A percentile compares a stretch with the other conserved stretches of the same genome.
These are phyloP conservation scores for Misgurnus anguillicaudatus DNA, from an alignment of 2,113 vertebrate genomes.

Conservation along the genomic window DNA sequence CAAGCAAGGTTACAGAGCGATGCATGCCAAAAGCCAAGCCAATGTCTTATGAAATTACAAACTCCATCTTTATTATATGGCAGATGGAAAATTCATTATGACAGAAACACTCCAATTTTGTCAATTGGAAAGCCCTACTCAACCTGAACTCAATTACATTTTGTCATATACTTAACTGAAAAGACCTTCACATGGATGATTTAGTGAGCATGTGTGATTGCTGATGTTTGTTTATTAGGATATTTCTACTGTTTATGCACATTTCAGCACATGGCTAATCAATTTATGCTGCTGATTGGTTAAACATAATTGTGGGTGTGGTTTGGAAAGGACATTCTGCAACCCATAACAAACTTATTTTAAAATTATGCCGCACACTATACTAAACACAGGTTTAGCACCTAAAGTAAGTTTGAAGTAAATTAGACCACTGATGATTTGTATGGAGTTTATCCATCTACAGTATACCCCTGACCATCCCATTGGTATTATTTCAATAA, in stretches of 20 bases:
- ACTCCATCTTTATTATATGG: slow-evolving; percentile 5
- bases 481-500: background rate
- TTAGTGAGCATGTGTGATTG: background rate
- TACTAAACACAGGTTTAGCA: no score
- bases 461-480: background rate
- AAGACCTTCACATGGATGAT: slow-evolving; percentile 18
- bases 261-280: no score
- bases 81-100: slow-evolving; percentile 19
- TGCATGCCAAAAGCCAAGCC: slow-evolving; percentile 18
- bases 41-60: slow-evolving; percentile 5
- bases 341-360: no score
- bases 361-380: no score
- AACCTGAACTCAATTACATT: background rate
- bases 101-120: background rate
- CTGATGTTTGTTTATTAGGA: no score
- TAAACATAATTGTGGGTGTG: no score
- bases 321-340: no score
- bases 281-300: no score
- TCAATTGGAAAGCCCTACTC: background rate
- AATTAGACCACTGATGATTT: no score
- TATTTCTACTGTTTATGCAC: no score
- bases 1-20: slow-evolving; percentile 5
- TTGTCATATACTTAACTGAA: background rate
- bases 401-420: no score
- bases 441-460: background rate